Conservation (phyloP, 2,888 invertebrate genomes). For the Neoascia interrupta region DNA sequence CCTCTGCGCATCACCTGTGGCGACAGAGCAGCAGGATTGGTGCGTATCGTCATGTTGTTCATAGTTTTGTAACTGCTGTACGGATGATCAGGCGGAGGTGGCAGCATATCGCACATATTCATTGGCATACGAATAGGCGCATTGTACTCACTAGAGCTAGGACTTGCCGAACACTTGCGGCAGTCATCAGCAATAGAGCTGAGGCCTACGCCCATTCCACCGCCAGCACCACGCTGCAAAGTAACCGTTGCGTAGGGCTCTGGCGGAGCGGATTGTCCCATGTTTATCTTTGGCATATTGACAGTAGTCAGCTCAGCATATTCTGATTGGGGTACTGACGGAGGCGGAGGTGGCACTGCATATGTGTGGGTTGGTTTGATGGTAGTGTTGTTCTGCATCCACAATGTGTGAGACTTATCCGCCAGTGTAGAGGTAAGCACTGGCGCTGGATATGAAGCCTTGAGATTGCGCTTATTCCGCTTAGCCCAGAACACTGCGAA, state of each 20-base stretch:
- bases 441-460: constrained; percentile 72
- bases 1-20: constrained; percentile 72
- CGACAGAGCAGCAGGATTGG: constrained; percentile 73
- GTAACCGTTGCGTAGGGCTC: constrained; percentile 74
- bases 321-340: constrained; percentile 68
- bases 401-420: constrained; percentile 73
- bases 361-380: constrained; percentile 72
- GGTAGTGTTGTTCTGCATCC: constrained; percentile 72
- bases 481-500: constrained; percentile 73
- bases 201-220: constrained; percentile 78
- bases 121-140: constrained; percentile 79
- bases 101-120: constrained; percentile 85
- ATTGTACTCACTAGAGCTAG: constrained; percentile 82
- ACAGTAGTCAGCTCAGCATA: constrained; percentile 71
- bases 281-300: constrained; percentile 68
- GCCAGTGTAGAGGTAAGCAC: constrained; percentile 70
- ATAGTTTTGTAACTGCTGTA: constrained; percentile 71
- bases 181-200: constrained; percentile 81
- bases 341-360: constrained; percentile 68
- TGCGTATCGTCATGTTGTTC: constrained; percentile 74
- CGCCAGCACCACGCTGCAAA: constrained; percentile 68
- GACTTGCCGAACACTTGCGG: constrained; percentile 81
- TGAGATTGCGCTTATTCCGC: constrained; percentile 71
- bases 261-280: constrained; percentile 71
- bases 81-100: constrained; percentile 81